Evolutionary conservation across 2,888 invertebrate species (phyloP).

Genomic region (Aphrophora alni): DNA sequence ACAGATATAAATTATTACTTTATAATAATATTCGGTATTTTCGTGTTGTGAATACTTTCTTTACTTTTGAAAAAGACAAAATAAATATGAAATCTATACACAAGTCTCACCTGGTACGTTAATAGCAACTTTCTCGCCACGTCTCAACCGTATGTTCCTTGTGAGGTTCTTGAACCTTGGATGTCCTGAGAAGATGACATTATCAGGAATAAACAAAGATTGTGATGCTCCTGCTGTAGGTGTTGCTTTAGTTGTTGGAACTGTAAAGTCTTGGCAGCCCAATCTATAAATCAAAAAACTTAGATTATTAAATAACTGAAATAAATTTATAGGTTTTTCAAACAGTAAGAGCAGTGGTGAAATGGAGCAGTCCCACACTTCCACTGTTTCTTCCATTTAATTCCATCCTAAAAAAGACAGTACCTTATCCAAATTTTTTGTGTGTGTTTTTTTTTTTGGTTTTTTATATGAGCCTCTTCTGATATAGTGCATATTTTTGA

Average conservation of each 20-base stretch:
- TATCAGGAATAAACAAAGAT: slow-evolving; percentile 93
- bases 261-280: slow-evolving; percentile 88
- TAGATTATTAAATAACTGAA: slow-evolving; percentile 37
- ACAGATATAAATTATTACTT: no score
- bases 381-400: no score
- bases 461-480: no score
- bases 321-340: neutral
- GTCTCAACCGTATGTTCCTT: slow-evolving; percentile 86
- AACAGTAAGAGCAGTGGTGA: neutral
- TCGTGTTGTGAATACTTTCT: no score
- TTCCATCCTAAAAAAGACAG: no score
- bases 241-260: slow-evolving; percentile 76
- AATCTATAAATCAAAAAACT: slow-evolving; percentile 65
- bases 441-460: no score
- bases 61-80: no score
- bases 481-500: no score
- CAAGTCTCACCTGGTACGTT: slow-evolving; percentile 94
- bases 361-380: no score
- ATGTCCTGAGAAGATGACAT: slow-evolving; percentile 93
- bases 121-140: slow-evolving; percentile 95
- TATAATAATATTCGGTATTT: no score
- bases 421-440: no score
- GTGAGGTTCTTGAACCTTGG: slow-evolving; percentile 94
- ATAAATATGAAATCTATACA: no score
- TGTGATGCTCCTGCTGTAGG: slow-evolving; percentile 76